phyloP scores from a whole-genome alignment of 2,113 vertebrate genomes.

The Lophius piscatorius region DNA sequence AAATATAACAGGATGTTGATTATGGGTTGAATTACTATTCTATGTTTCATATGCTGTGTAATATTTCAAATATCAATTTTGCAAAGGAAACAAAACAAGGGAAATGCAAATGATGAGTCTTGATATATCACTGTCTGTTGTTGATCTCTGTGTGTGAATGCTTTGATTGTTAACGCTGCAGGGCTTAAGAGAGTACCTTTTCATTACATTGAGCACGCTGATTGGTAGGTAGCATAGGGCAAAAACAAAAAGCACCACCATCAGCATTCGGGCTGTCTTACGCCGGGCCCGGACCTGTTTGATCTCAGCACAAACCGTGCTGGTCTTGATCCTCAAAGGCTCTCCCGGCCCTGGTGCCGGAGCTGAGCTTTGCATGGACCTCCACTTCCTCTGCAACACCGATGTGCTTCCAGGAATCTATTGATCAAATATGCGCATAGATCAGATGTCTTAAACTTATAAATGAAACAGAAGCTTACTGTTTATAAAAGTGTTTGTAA shows the following conservation, averaged over 20 bases:
- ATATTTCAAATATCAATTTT: no score
- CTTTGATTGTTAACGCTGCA: not conserved
- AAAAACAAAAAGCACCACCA: slow-evolving; percentile 95
- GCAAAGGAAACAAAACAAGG: fast-evolving
- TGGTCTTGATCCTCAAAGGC: slow-evolving; percentile 83
- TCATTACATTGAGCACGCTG: slow-evolving; percentile 95
- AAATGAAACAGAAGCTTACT: not conserved
- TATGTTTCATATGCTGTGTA: no score
- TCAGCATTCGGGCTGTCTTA: slow-evolving; percentile 96
- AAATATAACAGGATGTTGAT: slow-evolving; percentile 5
- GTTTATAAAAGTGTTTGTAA: not conserved
- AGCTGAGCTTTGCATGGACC: slow-evolving; percentile 81
- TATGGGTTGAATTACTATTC: not conserved
- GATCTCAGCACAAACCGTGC: slow-evolving; percentile 89
- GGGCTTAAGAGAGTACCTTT: slow-evolving; percentile 82
- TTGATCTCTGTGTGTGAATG: not conserved
- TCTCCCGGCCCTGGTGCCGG: slow-evolving; percentile 76
- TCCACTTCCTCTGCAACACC: slow-evolving; percentile 92
- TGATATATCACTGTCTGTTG: no score
- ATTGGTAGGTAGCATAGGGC: slow-evolving; percentile 96
- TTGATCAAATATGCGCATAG: slow-evolving; percentile 25
- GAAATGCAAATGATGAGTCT: not conserved
- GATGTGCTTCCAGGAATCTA: slow-evolving; percentile 95
- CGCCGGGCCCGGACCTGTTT: slow-evolving; percentile 91
- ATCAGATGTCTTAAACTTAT: not conserved